Conservation (phyloP, 1,140 invertebrate species). For the Orchestia grillus region DNA sequence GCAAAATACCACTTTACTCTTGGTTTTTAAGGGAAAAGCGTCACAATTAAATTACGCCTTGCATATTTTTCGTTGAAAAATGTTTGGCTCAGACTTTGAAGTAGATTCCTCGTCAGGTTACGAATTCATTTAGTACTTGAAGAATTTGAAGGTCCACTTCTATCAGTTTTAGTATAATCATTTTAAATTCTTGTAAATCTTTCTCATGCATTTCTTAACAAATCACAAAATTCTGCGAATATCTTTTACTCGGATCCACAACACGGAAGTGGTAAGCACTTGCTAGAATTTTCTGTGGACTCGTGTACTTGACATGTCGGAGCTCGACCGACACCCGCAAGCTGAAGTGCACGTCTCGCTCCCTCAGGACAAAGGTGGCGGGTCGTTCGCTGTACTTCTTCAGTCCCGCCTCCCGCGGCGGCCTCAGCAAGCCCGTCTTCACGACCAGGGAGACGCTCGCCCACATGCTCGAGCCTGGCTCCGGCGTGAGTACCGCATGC, state of each 20-base stretch:
- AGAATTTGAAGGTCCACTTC: too few species aligned
- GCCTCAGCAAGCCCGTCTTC: constrained; percentile 65
- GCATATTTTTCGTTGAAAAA: too few species aligned
- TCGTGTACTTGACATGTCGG: too few species aligned
- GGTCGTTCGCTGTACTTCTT: constrained; percentile 66
- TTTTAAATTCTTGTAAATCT: not conserved
- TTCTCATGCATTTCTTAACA: not conserved
- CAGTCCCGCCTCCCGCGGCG: constrained; percentile 64
- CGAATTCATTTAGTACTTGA: too few species aligned
- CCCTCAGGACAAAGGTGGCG: constrained; percentile 62
- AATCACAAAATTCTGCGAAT: not conserved
- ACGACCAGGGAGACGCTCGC: constrained; percentile 65
- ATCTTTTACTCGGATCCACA: too few species aligned
- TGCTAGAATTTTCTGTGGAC: too few species aligned
- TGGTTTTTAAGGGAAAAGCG: too few species aligned
- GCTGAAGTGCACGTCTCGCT: not conserved
- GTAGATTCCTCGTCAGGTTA: too few species aligned
- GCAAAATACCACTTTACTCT: too few species aligned
- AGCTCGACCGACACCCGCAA: not conserved
- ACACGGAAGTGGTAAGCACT: too few species aligned
- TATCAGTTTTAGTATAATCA: not conserved
- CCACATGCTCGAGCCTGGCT: constrained; percentile 58
- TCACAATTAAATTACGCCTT: too few species aligned
- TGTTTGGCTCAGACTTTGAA: too few species aligned
- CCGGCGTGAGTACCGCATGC: constrained; percentile 19